Conservation (phyloP, 2,888 invertebrate genomes). For the Sminthurinus aureus region DNA sequence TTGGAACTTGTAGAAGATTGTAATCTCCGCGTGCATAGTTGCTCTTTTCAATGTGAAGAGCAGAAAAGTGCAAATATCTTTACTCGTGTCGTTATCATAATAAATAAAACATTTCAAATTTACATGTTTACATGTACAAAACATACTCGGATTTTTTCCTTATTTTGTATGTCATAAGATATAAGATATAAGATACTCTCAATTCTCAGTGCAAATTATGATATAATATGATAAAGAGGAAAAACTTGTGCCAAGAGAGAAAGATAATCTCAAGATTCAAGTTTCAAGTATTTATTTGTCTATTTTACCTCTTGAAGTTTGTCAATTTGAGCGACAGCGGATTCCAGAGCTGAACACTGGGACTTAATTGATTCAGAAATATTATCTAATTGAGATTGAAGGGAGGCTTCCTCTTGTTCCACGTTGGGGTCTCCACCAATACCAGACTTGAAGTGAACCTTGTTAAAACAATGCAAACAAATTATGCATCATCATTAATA, state of each 20-base stretch:
- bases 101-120: too few relatives aligned
- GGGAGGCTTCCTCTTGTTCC: constrained; percentile 74
- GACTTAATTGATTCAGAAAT: constrained; percentile 70
- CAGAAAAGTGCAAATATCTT: too few relatives aligned
- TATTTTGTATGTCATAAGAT: too few relatives aligned
- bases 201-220: too few relatives aligned
- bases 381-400: constrained; percentile 74
- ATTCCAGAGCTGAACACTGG: constrained; percentile 74
- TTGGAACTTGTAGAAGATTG: too few relatives aligned
- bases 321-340: constrained; percentile 84
- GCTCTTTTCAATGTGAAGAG: too few relatives aligned
- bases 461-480: constrained; percentile 48
- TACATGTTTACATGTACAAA: too few relatives aligned
- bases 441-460: constrained; percentile 88
- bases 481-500: neutral
- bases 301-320: constrained; percentile 76
- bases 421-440: constrained; percentile 81
- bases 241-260: neutral
- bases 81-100: too few relatives aligned
- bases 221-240: neutral
- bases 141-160: too few relatives aligned
- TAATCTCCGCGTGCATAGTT: too few relatives aligned
- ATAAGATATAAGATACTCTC: too few relatives aligned
- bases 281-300: neutral
- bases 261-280: neutral